Base-by-base conservation (phyloP, 1,140 invertebrate species). In the Pogonus chalceus region DNA sequence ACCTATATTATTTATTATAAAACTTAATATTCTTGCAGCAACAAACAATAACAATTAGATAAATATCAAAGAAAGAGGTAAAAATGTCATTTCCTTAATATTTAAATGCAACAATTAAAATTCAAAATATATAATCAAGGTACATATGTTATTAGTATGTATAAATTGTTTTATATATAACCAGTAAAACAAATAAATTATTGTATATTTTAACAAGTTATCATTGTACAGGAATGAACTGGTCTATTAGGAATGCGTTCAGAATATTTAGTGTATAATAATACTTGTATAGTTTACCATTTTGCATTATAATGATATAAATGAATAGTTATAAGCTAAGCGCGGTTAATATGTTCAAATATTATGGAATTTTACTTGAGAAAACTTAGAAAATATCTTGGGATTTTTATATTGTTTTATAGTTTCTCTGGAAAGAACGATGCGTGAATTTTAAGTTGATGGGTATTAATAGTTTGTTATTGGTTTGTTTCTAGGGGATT, bases 11-110 rank as follows among this genome's bases (percentile, higher is more conserved):
- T 43, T 43, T 43, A 43, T 43, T 43, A 43, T 4, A 43, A 9
- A 43, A 10, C 7, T 43, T 43, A 43, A 16, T 43, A 43, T 43
- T 9, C 37, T 16, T 12, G 9, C 9, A 4, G 18, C 9, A 9
- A 16, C 7, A 7, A 18, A 43, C 37, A 43, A 43, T 43, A 43
- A 43, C 37, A 43, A 43, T 43, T 43, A 43, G 37, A 43, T 43
- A 43, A 43, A 43, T 43, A 43, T 43, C 37, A 43, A 12, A 16
- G 7, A 43, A 43, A 7, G 7, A 43, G 37, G 37, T 43, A 43
- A 43, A 43, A 43, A 43, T 43, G 37, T 43, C 37, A 43, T 43
- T 43, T 43, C 37, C 37, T 43, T 43, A 43, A 43, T 43, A 43
- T 43, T 43, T 43, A 43, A 43, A 43, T 43, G 37, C 7, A 43